Percentiles rank a stretch among this genome's conserved stretches.
Evolutionary conservation across 2,888 invertebrate genomes (phyloP).

Genomic region (Tachina lurida): DNA sequence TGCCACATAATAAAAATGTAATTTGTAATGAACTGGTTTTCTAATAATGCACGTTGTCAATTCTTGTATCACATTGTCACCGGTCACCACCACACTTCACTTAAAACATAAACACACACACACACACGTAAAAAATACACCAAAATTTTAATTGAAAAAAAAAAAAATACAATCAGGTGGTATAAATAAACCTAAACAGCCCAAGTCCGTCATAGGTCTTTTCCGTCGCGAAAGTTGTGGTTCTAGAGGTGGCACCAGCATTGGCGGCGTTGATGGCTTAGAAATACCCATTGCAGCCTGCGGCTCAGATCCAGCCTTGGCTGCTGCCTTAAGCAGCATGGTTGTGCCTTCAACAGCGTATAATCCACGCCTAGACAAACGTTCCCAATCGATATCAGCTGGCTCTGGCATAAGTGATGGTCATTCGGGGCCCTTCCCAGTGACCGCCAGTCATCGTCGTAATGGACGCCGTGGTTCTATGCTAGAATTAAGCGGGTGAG

Average conservation of each 20-base stretch:
- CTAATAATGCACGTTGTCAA: constrained; percentile 35
- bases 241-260: constrained; percentile 85
- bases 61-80: constrained; percentile 21
- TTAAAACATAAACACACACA: constrained; percentile 19
- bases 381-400: constrained; percentile 79
- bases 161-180: constrained; percentile 85
- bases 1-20: constrained; percentile 19
- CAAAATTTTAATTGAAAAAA: constrained; percentile 40
- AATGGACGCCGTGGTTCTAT: constrained; percentile 91
- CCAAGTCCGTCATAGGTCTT: constrained; percentile 94
- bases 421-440: constrained; percentile 86
- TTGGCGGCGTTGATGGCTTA: constrained; percentile 83
- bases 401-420: constrained; percentile 78
- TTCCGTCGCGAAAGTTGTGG: constrained; percentile 92
- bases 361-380: constrained; percentile 79
- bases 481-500: constrained; percentile 91
- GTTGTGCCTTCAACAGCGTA: constrained; percentile 82
- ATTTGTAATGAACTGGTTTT: background rate
- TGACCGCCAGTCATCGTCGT: constrained; percentile 87
- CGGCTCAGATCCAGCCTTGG: constrained; percentile 84
- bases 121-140: constrained; percentile 8
- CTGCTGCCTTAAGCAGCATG: constrained; percentile 80
- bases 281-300: constrained; percentile 81
- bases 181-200: constrained; percentile 92
- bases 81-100: constrained; percentile 20